A percentile compares a stretch with the other conserved stretches of the same genome.
phyloP scores from a whole-genome alignment of 2,888 invertebrate species.

The Onthophagus sagittarius region DNA sequence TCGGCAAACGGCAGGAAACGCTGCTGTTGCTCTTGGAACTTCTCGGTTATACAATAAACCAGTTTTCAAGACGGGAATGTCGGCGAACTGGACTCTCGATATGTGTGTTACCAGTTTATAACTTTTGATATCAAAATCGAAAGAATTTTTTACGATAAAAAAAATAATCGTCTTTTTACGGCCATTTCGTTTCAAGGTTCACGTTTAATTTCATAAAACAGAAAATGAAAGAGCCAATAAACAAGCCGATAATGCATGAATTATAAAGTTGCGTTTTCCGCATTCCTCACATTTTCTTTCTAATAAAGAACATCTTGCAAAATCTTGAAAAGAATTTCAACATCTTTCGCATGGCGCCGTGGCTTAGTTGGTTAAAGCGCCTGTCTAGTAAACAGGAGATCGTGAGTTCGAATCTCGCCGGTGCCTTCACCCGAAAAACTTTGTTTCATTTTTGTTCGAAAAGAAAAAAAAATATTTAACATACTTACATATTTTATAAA shows the following conservation, averaged over 20 bases:
- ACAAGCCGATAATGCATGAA: background rate
- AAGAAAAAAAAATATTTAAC: background rate
- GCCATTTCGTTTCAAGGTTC: no score
- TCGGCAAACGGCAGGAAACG: background rate
- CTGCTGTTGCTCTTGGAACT: background rate
- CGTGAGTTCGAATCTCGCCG: slow-evolving; percentile 64
- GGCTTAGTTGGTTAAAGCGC: slow-evolving; percentile 79
- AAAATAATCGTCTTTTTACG: background rate
- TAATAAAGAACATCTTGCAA: background rate
- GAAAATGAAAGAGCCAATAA: background rate
- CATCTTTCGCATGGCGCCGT: slow-evolving; percentile 53
- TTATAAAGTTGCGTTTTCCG: background rate
- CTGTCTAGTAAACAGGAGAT: slow-evolving; percentile 70
- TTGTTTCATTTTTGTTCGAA: background rate
- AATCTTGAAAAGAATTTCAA: background rate
- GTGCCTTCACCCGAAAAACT: slow-evolving; percentile 48
- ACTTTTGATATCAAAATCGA: background rate
- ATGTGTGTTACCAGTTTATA: background rate
- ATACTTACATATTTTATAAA: no score
- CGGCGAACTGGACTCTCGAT: background rate
- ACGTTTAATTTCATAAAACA: no score
- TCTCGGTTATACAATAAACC: background rate
- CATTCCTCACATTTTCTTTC: background rate
- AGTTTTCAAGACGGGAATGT: background rate
- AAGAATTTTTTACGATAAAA: no score